These are phyloP conservation scores for Danionella cerebrum DNA, from an alignment of 2,113 vertebrate species.

Conservation along the genomic window DNA sequence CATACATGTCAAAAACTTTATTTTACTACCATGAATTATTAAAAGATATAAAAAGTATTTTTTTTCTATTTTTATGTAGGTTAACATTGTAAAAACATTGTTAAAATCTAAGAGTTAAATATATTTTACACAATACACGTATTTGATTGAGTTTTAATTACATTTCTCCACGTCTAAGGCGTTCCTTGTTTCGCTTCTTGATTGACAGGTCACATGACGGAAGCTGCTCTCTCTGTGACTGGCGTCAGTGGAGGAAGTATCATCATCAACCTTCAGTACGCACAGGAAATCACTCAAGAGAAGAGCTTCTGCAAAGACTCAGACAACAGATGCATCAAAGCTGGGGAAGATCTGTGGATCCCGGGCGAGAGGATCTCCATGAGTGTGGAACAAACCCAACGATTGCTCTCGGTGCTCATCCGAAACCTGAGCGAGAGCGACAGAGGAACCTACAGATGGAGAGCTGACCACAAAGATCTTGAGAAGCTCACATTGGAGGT, in stretches of 20 bases:
- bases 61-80: no score
- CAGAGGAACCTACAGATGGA: background rate
- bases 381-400: background rate
- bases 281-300: background rate
- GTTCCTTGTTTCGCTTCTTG: no score
- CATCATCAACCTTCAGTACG: background rate
- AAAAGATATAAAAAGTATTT: no score
- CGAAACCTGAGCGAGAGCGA: slow-evolving; percentile 1
- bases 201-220: slow-evolving; percentile 3
- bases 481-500: background rate
- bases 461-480: fast-evolving
- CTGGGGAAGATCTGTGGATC: background rate
- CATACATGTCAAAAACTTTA: no score
- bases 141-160: no score
- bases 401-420: background rate
- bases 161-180: no score
- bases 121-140: no score
- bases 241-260: slow-evolving; percentile 10
- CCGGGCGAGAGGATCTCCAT: background rate
- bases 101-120: no score
- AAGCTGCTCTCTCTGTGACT: background rate
- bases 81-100: no score
- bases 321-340: background rate
- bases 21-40: no score
- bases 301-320: background rate